phyloP scores from a whole-genome alignment of 2,888 invertebrate genomes.

The Lucinisca nassula region DNA sequence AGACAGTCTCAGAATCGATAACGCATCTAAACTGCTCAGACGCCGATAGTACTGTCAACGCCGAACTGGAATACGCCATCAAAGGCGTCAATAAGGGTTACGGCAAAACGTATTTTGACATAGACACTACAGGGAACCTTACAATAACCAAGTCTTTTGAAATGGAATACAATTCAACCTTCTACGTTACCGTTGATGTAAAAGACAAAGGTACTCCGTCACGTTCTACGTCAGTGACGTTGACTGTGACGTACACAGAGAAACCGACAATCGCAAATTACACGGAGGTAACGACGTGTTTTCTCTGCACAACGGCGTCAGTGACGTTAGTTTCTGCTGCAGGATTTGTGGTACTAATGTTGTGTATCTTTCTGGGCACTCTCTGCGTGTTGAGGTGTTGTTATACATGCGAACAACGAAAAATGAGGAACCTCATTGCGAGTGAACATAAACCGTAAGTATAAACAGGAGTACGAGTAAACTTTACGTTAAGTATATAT shows the following conservation, averaged over 20 bases:
- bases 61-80: conserved; percentile 44
- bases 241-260: conserved; percentile 59
- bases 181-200: conserved; percentile 54
- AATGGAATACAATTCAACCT: conserved; percentile 63
- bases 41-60: conserved; percentile 56
- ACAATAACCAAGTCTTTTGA: conserved; percentile 43
- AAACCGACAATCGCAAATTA: conserved; percentile 32
- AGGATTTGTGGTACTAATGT: conserved; percentile 25
- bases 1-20: conserved; percentile 28
- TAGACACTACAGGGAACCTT: conserved; percentile 52
- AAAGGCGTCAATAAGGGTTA: conserved; percentile 49
- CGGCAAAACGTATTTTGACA: conserved; percentile 45
- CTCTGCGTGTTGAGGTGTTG: conserved; percentile 39
- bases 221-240: conserved; percentile 54
- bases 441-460: conserved; percentile 1
- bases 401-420: conserved; percentile 37
- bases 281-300: conserved; percentile 42
- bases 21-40: conserved; percentile 51
- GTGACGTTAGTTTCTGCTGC: conserved; percentile 42
- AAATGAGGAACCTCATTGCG: conserved; percentile 33
- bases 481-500: too few relatives aligned
- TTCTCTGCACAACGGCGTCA: conserved; percentile 64
- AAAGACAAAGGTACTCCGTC: conserved; percentile 52
- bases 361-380: background rate
- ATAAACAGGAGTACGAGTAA: background rate